Percentiles rank a stretch among this genome's conserved stretches.
Evolutionary conservation across 1,140 invertebrate species (phyloP).

Genomic region (Anadara kagoshimensis): DNA sequence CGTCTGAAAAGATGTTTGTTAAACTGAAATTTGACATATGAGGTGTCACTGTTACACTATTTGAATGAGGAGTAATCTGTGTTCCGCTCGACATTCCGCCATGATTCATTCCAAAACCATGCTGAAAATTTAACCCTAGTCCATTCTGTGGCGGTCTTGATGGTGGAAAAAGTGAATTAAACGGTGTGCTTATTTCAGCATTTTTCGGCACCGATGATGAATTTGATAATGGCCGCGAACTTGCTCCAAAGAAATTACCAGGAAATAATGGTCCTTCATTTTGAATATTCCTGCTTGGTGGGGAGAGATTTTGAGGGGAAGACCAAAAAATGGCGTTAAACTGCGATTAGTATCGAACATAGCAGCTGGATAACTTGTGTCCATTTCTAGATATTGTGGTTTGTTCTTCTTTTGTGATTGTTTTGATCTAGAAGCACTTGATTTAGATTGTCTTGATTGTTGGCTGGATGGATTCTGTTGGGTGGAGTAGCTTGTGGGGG

Average conservation of each 20-base stretch:
- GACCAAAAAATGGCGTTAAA: constrained; percentile 64
- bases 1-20: constrained; percentile 72
- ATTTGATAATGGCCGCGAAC: constrained; percentile 53
- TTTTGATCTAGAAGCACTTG: constrained; percentile 34
- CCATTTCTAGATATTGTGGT: constrained; percentile 55
- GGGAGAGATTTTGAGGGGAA: constrained; percentile 64
- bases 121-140: constrained; percentile 73
- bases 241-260: constrained; percentile 62
- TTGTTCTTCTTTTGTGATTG: constrained; percentile 57
- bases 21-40: constrained; percentile 73
- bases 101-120: constrained; percentile 72
- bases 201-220: constrained; percentile 61
- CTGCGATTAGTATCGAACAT: constrained; percentile 70
- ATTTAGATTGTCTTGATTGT: constrained; percentile 18
- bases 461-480: neutral
- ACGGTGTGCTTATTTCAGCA: constrained; percentile 60
- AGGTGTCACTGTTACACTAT: constrained; percentile 61
- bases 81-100: constrained; percentile 58
- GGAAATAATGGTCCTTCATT: constrained; percentile 65
- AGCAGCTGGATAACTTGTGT: constrained; percentile 38
- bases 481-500: constrained; percentile 20
- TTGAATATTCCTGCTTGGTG: constrained; percentile 60
- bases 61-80: constrained; percentile 66
- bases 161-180: constrained; percentile 70
- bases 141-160: constrained; percentile 67